Evolutionary conservation across 2,113 vertebrate genomes (phyloP).

Genomic region (Tautogolabrus adspersus): DNA sequence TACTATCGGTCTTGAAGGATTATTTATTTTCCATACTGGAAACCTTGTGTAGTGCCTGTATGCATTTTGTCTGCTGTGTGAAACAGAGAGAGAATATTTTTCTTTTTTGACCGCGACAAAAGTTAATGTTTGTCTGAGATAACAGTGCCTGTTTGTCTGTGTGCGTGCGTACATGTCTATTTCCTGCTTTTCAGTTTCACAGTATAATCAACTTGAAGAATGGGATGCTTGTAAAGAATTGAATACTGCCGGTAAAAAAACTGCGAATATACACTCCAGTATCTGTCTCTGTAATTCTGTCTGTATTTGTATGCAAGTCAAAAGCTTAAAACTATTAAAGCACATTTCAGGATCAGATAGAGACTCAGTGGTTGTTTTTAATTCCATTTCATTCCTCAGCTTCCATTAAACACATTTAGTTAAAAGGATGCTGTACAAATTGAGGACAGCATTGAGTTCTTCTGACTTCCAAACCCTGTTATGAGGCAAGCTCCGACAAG

Average conservation of each 20-base stretch:
- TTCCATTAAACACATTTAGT: background rate
- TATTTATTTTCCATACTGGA: constrained; percentile 75
- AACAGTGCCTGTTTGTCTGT: background rate
- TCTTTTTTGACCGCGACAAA: background rate
- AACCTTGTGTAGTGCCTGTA: constrained; percentile 59
- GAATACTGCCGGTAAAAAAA: too few relatives aligned
- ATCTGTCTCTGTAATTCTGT: background rate
- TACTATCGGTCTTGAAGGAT: background rate
- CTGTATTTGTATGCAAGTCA: constrained; percentile 1
- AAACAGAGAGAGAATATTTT: background rate
- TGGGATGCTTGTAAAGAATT: background rate
- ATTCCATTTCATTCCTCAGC: background rate
- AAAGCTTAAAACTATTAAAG: constrained; percentile 35
- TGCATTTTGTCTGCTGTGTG: constrained; percentile 39
- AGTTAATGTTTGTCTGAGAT: background rate
- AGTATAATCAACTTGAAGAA: background rate
- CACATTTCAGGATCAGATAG: background rate
- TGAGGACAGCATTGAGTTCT: background rate
- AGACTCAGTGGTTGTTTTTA: background rate
- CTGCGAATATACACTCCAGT: background rate
- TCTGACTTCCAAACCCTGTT: background rate
- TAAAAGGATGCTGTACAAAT: too few relatives aligned
- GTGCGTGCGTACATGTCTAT: background rate
- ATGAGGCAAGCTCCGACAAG: background rate
- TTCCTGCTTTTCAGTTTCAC: background rate